Base-by-base conservation (phyloP, 2,113 vertebrate genomes). In the Myotis lucifugus region DNA sequence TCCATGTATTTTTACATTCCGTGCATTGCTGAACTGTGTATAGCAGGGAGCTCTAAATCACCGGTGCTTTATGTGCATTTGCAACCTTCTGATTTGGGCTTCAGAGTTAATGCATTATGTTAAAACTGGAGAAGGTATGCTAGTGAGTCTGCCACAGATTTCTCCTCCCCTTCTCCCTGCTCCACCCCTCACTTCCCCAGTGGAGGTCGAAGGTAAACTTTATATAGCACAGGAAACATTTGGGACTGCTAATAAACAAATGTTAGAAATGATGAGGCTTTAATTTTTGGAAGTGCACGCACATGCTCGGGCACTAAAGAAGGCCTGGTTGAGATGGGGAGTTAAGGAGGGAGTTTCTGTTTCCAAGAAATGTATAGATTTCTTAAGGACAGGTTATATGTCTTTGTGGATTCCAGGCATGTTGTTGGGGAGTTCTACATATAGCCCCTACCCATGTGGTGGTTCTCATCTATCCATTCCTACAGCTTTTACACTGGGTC, bases 1-100 rank as follows among this genome's bases (percentile, higher is more conserved):
- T 98, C 95, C 96, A 98, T 97, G 97, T 98, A 98, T 97, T 98
- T 96, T 98, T 97, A 97, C 98, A 98, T 99, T 98, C 98, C 98
- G 95, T 32, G 92, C 98, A 98, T 98, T 98, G 98, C 98, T 98
- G 98, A 97, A 94, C 98, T 97, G 98, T 97, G 98, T 97, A 97
- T 97, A 97, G 98, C 98, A 97, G 98, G 97, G 97, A 97, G 96
- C 97, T 97, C 96, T 98, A 98, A 98, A 98, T 98, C 98, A 98
- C 96, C 15, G 95, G 96, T 86, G 97, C 97, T 98, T 98, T 97
- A 79, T 97, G 97, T 64, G 95, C 98, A 97, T 97, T 98, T 98
- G 97, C 85, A 97, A 96, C 91, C 96, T 98, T 98, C 96, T 91
- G 94, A 96, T 97, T 98, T 96, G 96, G 87, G 94, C 96, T 97